These are phyloP conservation scores for Mythimna loreyi DNA, from an alignment of 2,888 invertebrate genomes.

Conservation along the genomic window DNA sequence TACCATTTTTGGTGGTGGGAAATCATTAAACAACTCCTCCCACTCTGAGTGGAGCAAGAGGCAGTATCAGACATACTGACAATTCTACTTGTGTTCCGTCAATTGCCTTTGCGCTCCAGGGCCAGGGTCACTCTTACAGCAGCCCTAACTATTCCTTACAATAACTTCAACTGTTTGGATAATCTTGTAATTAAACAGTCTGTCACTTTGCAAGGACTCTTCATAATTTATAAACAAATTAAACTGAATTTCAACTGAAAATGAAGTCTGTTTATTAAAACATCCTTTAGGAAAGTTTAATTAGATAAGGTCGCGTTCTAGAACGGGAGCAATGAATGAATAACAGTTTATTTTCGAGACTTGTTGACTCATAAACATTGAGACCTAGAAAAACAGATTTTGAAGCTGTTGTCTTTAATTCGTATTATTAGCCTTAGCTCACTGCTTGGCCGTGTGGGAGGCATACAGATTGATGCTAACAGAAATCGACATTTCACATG, in stretches of 20 bases:
- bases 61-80: no score
- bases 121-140: no score
- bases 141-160: slow-evolving; percentile 53
- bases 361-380: slow-evolving; percentile 27
- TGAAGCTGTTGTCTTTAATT: slow-evolving; percentile 38
- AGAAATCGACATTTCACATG: slow-evolving; percentile 37
- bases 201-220: slow-evolving; percentile 33
- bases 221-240: slow-evolving; percentile 12
- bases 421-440: slow-evolving; percentile 34
- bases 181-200: slow-evolving; percentile 31
- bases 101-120: no score
- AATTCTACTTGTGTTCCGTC: no score
- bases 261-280: slow-evolving; percentile 28
- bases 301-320: slow-evolving; percentile 18
- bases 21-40: no score
- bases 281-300: slow-evolving; percentile 17
- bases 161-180: slow-evolving; percentile 64
- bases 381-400: slow-evolving; percentile 50
- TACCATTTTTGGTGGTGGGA: no score
- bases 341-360: slow-evolving; percentile 41
- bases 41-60: no score
- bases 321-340: slow-evolving; percentile 24
- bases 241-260: slow-evolving; percentile 4
- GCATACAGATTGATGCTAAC: slow-evolving; percentile 19
- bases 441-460: slow-evolving; percentile 18